Conservation (phyloP, 2,888 invertebrate species). For the Cataglyphis livida region DNA sequence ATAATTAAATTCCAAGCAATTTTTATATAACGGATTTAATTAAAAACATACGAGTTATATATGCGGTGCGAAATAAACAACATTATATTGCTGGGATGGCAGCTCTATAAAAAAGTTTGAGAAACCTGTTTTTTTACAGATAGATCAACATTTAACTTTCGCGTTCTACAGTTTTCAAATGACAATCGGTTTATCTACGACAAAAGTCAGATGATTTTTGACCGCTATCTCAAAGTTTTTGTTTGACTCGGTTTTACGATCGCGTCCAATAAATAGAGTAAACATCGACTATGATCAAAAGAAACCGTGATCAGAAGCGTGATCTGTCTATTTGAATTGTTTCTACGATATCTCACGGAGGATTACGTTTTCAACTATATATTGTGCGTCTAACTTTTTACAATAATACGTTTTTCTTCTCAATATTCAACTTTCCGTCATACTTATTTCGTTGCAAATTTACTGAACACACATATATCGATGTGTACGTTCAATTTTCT, state of each 20-base stretch:
- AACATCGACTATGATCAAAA: constrained; percentile 54
- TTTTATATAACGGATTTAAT: not conserved
- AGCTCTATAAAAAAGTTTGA: not conserved
- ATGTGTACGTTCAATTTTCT: constrained; percentile 15
- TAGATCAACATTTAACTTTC: constrained; percentile 30
- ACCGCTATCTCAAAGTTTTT: constrained; percentile 22
- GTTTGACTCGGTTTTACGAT: constrained; percentile 40
- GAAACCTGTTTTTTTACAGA: not conserved
- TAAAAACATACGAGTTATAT: not conserved
- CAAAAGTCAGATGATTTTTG: constrained; percentile 38
- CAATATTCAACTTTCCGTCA: constrained; percentile 7
- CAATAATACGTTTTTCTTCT: constrained; percentile 3
- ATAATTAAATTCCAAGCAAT: not conserved
- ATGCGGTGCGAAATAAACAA: not conserved
- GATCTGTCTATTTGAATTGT: constrained; percentile 44
- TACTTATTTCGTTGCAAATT: constrained; percentile 24
- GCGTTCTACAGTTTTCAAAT: constrained; percentile 16
- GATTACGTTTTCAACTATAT: constrained; percentile 36
- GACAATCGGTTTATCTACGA: constrained; percentile 27
- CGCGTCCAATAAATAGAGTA: constrained; percentile 44
- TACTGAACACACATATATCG: not conserved
- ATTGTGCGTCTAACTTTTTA: constrained; percentile 1
- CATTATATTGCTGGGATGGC: not conserved
- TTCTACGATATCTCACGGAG: constrained; percentile 47
- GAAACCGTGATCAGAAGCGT: constrained; percentile 44